Conservation (phyloP, 2,113 vertebrate species). For the Hystrix cristata region DNA sequence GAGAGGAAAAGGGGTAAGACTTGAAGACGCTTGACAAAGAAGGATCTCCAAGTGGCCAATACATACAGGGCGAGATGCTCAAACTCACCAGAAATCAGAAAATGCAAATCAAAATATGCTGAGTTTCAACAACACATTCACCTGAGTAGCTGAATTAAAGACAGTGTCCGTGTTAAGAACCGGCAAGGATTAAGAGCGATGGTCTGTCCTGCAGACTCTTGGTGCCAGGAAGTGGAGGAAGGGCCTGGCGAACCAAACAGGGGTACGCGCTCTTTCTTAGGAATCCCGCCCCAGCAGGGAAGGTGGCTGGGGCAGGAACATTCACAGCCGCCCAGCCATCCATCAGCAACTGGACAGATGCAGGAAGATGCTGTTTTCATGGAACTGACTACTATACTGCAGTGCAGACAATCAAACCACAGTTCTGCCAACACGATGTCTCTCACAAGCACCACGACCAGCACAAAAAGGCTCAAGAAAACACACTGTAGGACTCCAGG, state of each 20-base stretch:
- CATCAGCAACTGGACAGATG: too few relatives aligned
- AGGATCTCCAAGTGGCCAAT: not conserved
- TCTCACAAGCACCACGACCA: not conserved
- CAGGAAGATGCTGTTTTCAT: not conserved
- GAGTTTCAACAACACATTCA: not conserved
- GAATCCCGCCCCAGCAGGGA: not conserved
- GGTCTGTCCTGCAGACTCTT: not conserved
- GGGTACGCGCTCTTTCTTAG: rapidly evolving
- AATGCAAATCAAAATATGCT: not conserved
- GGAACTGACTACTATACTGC: rapidly evolving
- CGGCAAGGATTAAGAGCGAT: rapidly evolving
- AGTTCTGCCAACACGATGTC: too few relatives aligned
- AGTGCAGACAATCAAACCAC: not conserved
- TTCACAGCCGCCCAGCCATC: not conserved
- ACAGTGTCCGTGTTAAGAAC: rapidly evolving
- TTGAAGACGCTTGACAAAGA: not conserved
- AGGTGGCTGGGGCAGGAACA: not conserved
- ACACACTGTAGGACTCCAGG: not conserved
- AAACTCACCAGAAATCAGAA: not conserved
- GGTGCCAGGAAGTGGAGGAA: too few relatives aligned
- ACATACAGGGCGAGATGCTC: not conserved
- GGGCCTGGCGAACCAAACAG: rapidly evolving
- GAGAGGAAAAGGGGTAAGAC: not conserved
- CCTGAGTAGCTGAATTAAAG: not conserved
- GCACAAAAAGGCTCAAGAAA: not conserved